Evolutionary conservation across 2,797 vertebrate species (phyloP), one percentile per base, ranked within the genome.

Genomic region (Ataeniobius toweri): DNA sequence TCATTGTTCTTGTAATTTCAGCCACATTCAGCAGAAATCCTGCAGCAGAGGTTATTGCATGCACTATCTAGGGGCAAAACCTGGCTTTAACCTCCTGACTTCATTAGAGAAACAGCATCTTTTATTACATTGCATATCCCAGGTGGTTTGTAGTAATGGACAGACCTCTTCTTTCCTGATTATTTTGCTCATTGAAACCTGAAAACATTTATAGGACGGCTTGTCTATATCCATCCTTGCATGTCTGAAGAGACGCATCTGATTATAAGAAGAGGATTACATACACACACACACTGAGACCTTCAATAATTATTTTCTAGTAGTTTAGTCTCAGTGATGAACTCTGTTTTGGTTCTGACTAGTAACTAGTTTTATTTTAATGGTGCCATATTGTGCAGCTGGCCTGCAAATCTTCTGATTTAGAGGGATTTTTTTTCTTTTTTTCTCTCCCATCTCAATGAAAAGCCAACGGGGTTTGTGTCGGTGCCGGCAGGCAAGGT

Each of bases 121-220:
- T 63, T 83, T 86, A 75, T 71, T 82, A 65, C 26, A 31, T 39
- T 85, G 58, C 84, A 89, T 88, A 77, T 31, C 83, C 79, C 86
- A 89, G 82, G 85, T 88, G 88, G 76, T 70, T 76, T 76, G 59
- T 41, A 58, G 71, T 75, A 75, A 78, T 80, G 83, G 86, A 85
- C 71, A 74, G 79, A 78, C 61, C 68, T 70, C 63, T 74, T 61
- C 71, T 71, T 48, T 72, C 26, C 75, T 79, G 72, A 67, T 61
- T 55, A 24, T 63, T 75, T 78, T 87, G 58, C 73, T 91, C 73
- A 68, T 24, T 68, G 39, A 68, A 6, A 44, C 8, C 22, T 68
- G 22, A 44, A 24, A 68, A n/a, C 12, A 10, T 44, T 20, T 24
- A 20, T 16, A 61, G 28, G 28, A 61, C 6, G 3, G 18, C 63